These are phyloP conservation scores for Ceratosolen fusciceps DNA, from an alignment of 1,140 invertebrate genomes.

Conservation along the genomic window DNA sequence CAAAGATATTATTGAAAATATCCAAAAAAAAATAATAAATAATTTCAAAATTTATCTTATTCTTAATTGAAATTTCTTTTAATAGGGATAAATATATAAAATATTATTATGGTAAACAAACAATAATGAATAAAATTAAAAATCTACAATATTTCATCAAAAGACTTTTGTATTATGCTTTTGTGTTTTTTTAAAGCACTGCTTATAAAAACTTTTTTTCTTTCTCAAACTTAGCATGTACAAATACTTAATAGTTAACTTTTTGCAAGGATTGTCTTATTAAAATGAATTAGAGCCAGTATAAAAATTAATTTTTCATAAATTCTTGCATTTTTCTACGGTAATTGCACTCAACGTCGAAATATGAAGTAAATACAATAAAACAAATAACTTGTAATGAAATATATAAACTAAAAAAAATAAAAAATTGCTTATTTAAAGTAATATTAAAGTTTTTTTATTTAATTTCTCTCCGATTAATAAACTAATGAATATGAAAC, in stretches of 20 bases:
- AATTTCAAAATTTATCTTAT: not conserved
- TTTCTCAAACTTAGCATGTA: not conserved
- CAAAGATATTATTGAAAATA: not conserved
- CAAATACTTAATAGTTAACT: slow-evolving; percentile 5
- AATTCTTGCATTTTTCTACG: not conserved
- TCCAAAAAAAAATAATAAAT: not conserved
- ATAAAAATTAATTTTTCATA: not conserved
- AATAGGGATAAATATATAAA: not conserved
- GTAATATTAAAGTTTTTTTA: no score
- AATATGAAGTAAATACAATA: no score
- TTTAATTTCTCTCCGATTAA: no score
- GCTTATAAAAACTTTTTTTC: not conserved
- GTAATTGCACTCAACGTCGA: not conserved
- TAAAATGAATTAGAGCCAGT: not conserved
- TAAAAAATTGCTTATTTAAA: no score
- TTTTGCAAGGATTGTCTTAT: slow-evolving; percentile 24
- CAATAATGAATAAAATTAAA: no score
- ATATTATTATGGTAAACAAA: not conserved
- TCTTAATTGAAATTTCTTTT: not conserved
- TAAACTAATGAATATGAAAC: no score
- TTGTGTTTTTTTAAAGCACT: not conserved
- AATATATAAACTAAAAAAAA: no score
- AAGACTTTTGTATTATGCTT: not conserved
- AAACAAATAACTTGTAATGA: not conserved
- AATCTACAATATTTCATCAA: not conserved